phyloP scores from a whole-genome alignment of 2,113 vertebrate genomes.

The Mormyrus lacerda region DNA sequence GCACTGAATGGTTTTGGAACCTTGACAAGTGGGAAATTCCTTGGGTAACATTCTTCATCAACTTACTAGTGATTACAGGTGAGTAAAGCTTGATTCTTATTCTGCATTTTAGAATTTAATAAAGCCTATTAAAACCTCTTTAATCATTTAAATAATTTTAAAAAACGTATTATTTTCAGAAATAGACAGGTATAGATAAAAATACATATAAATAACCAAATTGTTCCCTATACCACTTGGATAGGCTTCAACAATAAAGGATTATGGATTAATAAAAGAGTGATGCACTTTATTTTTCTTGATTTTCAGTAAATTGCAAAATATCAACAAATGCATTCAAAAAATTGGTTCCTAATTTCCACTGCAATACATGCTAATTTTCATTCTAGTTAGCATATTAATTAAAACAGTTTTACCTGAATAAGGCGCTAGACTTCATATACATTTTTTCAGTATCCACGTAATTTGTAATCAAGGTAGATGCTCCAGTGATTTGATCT shows the following conservation, averaged over 20 bases:
- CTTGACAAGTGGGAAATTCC: neutral
- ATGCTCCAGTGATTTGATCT: neutral
- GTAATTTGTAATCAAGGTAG: neutral
- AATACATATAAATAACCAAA: neutral
- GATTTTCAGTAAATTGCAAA: neutral
- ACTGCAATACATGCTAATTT: neutral
- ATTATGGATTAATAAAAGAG: neutral
- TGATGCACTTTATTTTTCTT: neutral
- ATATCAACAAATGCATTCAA: neutral
- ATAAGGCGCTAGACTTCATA: neutral
- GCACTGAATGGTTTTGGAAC: neutral
- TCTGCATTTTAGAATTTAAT: neutral
- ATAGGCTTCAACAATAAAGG: neutral
- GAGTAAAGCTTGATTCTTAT: neutral
- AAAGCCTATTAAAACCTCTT: no score
- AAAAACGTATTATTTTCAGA: neutral
- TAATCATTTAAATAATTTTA: neutral
- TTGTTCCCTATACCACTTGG: neutral
- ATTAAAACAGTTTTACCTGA: neutral
- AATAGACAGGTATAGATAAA: neutral
- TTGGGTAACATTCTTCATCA: neutral
- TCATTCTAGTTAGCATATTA: neutral
- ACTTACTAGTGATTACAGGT: neutral
- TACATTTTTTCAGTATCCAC: neutral
- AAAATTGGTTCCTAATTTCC: neutral